phyloP scores from a whole-genome alignment of 2,113 vertebrate genomes.

The Symphodus melops region DNA sequence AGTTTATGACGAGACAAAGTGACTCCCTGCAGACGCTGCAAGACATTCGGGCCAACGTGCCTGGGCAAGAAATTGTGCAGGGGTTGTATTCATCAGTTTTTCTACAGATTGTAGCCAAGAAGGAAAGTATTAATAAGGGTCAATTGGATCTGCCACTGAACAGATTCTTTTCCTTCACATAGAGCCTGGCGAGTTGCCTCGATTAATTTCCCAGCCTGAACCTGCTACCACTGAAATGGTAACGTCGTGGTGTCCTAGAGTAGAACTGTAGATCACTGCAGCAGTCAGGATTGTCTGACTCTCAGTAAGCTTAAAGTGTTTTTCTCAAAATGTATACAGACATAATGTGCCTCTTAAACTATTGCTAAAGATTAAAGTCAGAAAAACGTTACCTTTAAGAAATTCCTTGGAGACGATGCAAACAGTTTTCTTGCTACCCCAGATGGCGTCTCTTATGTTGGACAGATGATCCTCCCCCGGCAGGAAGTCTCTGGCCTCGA shows the following conservation, averaged over 20 bases:
- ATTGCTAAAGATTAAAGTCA: not conserved
- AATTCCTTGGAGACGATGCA: constrained; percentile 91
- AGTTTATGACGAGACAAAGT: no score
- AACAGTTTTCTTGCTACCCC: constrained; percentile 88
- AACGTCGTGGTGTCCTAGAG: no score
- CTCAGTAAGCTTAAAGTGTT: no score
- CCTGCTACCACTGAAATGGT: no score
- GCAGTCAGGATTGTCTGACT: no score
- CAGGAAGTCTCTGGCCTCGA: constrained; percentile 93
- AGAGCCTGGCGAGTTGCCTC: not conserved
- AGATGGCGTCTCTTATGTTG: constrained; percentile 90
- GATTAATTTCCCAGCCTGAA: no score
- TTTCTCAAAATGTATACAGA: no score
- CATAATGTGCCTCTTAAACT: no score
- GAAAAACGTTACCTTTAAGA: constrained; percentile 75
- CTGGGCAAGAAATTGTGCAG: no score
- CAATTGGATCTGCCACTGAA: not conserved
- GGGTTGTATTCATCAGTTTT: not conserved
- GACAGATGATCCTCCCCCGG: constrained; percentile 88
- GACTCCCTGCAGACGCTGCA: no score
- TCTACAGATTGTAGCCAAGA: not conserved
- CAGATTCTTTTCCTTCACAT: not conserved
- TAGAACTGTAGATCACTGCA: no score
- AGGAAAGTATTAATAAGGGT: not conserved
- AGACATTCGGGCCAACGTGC: no score